Evolutionary conservation across 2,797 vertebrate genomes (phyloP).

Genomic region (Graptemys geographica): DNA sequence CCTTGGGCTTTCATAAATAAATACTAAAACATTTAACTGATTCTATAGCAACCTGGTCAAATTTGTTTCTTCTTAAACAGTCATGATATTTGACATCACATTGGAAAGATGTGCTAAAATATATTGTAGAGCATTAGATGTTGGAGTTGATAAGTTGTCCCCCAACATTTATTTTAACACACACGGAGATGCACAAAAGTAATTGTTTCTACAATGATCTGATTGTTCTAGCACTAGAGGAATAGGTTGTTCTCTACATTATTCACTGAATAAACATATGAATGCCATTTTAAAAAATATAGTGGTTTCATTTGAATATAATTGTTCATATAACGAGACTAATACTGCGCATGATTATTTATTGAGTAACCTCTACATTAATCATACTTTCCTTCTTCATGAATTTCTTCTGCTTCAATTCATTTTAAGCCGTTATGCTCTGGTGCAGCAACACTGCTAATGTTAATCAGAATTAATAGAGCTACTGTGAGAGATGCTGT

Average conservation of each 20-base stretch:
- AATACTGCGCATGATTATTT: not conserved
- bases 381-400: not conserved
- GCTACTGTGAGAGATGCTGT: not conserved
- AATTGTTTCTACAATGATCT: not conserved
- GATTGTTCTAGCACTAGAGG: not conserved
- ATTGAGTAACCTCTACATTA: not conserved
- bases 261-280: not conserved
- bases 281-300: not conserved
- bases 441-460: constrained; percentile 6
- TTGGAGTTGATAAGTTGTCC: not conserved
- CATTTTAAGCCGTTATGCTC: constrained; percentile 8
- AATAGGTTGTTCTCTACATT: not conserved
- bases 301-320: not conserved
- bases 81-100: not conserved
- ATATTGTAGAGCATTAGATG: not conserved
- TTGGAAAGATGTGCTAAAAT: not conserved
- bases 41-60: not conserved
- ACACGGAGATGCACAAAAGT: not conserved
- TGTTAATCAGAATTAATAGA: constrained; percentile 48
- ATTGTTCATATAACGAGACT: not conserved
- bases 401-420: constrained; percentile 27
- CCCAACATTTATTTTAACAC: not conserved
- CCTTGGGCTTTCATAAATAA: constrained; percentile 24
- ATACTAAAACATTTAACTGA: not conserved
- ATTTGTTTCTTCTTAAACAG: not conserved